Evolutionary conservation across 2,113 vertebrate species (phyloP), one percentile per base, ranked within the genome.

Genomic region (Chaetorhynchus papuensis): DNA sequence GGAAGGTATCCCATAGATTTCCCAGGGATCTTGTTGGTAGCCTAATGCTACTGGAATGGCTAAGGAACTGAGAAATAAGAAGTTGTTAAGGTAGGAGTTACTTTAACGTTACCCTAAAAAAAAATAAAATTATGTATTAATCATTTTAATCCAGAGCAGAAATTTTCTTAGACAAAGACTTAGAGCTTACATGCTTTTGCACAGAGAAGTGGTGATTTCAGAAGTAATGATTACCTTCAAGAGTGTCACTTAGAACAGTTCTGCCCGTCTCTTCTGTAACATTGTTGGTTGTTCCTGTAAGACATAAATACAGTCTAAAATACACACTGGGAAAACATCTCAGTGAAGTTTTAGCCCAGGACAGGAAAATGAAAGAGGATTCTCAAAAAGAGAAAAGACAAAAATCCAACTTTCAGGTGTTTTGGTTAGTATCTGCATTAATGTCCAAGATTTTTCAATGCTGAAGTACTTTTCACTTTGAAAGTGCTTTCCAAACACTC

Each of bases 401-500:
- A 71, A 83, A 65, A 19, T 54, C 19, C 31, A 83, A 5, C 39
- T 35, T 45, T 10, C 53, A 52, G 30, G 20, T 57, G 37, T 66
- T 93, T 86, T 65, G 15, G 6, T 91, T 76, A 61, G 10, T 39
- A 22, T 77, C 61, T 74, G 41, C 37, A 56, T 59, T 74, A 70
- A 61, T 24, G 24, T 61, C 80, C 54, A 83, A 74, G 41, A 47
- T 77, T 87, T 85, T 87, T 52, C 45, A 87, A 2, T 28, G 33
- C 52, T 35, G 8, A 83, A 81, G 44, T 64, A 71, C 49, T 75
- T 90, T 84, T 37, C 15, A 42, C 68, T 79, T 78, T 75, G 26
- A 64, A 92, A 94, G 57, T 81, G 33, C 76, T 94, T 93, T 95
- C 44, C 53, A 92, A 96, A 95, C 88, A 96, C 65, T 95, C 20